Evolutionary conservation across 2,797 vertebrate genomes (phyloP).

Genomic region (Lutjanus campechanus): DNA sequence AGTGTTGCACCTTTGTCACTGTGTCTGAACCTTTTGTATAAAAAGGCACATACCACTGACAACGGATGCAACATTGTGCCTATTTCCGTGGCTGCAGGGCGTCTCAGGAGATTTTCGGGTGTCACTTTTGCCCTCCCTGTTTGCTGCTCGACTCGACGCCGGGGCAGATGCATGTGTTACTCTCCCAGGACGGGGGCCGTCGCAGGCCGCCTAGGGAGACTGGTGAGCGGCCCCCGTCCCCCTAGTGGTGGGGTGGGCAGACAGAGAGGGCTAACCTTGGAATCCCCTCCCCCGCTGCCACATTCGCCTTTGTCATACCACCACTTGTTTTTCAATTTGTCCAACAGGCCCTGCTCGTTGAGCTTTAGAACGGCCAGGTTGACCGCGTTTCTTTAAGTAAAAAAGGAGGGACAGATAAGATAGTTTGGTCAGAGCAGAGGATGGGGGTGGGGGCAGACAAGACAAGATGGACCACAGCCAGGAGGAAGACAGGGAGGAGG

Average conservation of each 20-base stretch:
- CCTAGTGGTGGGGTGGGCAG: slow-evolving; percentile 86
- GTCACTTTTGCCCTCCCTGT: slow-evolving; percentile 37
- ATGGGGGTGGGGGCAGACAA: slow-evolving; percentile 70
- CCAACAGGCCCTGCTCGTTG: slow-evolving; percentile 99
- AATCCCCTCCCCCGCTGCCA: slow-evolving; percentile 99
- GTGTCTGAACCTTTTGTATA: slow-evolving; percentile 55
- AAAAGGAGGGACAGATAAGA: slow-evolving; percentile 92
- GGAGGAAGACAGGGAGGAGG: slow-evolving; percentile 47
- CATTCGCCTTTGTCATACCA: slow-evolving; percentile 99
- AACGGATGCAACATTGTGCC: slow-evolving; percentile 58
- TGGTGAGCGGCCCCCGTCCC: slow-evolving; percentile 67
- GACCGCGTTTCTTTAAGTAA: slow-evolving; percentile 99
- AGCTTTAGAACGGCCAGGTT: slow-evolving; percentile 99
- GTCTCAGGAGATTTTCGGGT: slow-evolving; percentile 35
- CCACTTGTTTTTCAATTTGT: slow-evolving; percentile 99
- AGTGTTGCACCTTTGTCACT: slow-evolving; percentile 54
- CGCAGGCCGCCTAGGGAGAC: slow-evolving; percentile 51
- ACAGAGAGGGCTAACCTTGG: slow-evolving; percentile 99
- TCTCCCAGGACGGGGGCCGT: slow-evolving; percentile 67
- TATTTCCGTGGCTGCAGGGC: slow-evolving; percentile 30
- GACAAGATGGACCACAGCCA: slow-evolving; percentile 73
- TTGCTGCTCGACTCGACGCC: slow-evolving; percentile 34
- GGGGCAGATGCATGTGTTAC: slow-evolving; percentile 82
- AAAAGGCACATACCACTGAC: slow-evolving; percentile 60
- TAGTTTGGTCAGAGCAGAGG: slow-evolving; percentile 94